Evolutionary conservation across 2,797 vertebrate species (phyloP).

Genomic region (Simalia tracyae): DNA sequence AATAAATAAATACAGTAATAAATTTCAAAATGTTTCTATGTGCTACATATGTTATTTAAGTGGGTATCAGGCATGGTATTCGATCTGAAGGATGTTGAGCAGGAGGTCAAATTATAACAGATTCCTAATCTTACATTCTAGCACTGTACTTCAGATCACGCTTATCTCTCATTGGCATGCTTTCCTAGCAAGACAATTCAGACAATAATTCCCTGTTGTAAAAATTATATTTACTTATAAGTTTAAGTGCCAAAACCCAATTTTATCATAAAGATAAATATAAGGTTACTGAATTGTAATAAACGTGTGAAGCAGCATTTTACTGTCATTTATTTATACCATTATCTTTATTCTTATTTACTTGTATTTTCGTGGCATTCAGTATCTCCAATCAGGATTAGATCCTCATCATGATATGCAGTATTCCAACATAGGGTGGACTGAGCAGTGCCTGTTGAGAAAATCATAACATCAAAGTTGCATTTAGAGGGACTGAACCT

Average conservation of each 20-base stretch:
- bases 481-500: constrained; percentile 35
- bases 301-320: constrained; percentile 4
- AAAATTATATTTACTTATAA: neutral
- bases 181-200: neutral
- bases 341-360: constrained; percentile 36
- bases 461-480: constrained; percentile 42
- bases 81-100: neutral
- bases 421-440: constrained; percentile 31
- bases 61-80: neutral
- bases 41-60: neutral
- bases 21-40: neutral
- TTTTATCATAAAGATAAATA: neutral
- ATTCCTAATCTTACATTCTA: neutral
- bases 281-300: constrained; percentile 2
- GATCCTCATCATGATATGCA: constrained; percentile 37
- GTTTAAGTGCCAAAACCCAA: neutral
- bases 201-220: neutral
- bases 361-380: constrained; percentile 38
- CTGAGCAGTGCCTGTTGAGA: constrained; percentile 40
- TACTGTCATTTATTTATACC: constrained; percentile 7
- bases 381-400: constrained; percentile 33
- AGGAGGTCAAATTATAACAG: neutral
- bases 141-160: neutral
- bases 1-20: neutral
- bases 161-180: neutral